A percentile compares a stretch with the other conserved stretches of the same genome.
phyloP scores from a whole-genome alignment of 1,140 invertebrate species.

The Nylanderia fulva region DNA sequence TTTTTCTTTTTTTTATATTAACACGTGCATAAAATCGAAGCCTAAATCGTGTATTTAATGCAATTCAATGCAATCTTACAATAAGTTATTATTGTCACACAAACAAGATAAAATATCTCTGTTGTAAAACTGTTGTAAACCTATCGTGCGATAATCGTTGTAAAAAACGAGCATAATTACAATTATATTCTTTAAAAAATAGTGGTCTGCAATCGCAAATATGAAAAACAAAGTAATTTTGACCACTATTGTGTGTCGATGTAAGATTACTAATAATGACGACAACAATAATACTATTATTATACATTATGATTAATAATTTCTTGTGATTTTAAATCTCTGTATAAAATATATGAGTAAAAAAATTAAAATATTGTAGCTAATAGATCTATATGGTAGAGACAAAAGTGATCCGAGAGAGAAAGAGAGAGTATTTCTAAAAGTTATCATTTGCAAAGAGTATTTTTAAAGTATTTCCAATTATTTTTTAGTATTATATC shows the following conservation, averaged over 20 bases:
- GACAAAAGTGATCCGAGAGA: constrained; percentile 39
- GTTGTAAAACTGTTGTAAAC: constrained; percentile 1
- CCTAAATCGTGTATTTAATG: constrained; percentile 38
- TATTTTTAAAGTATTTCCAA: constrained; percentile 85
- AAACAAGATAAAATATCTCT: constrained; percentile 6
- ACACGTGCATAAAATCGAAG: constrained; percentile 12
- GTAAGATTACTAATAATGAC: constrained; percentile 70
- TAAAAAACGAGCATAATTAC: not conserved
- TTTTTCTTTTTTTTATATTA: constrained; percentile 44
- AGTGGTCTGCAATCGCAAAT: constrained; percentile 2
- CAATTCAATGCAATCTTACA: constrained; percentile 54
- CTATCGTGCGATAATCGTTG: constrained; percentile 2
- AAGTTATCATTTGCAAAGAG: constrained; percentile 83
- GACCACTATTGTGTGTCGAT: constrained; percentile 75
- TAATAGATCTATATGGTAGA: constrained; percentile 70
- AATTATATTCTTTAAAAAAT: constrained; percentile 26
- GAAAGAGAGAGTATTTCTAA: constrained; percentile 63
- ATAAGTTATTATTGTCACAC: not conserved
- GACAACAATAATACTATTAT: constrained; percentile 67
- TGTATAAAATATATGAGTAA: constrained; percentile 75
- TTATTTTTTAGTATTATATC: constrained; percentile 85
- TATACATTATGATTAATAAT: constrained; percentile 66
- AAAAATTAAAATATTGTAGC: constrained; percentile 70
- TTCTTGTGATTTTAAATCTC: constrained; percentile 79
- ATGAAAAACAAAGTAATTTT: constrained; percentile 70